Base-by-base conservation (phyloP, 2,797 vertebrate species). In the Anabacerthia variegaticeps region DNA sequence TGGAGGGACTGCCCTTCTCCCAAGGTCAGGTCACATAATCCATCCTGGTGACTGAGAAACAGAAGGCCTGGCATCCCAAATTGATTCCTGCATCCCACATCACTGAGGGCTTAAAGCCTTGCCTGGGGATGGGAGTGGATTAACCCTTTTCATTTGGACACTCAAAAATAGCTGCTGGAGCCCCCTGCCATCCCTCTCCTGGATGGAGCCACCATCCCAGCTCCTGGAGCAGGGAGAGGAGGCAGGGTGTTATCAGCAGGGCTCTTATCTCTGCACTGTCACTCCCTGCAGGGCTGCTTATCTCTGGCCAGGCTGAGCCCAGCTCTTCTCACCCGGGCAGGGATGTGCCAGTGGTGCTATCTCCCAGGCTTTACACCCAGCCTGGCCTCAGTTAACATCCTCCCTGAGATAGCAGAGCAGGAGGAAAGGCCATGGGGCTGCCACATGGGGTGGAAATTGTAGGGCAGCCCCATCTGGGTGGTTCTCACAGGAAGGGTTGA, bases 141-240 rank as follows among this genome's bases (percentile, higher is more conserved):
- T 85, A 89, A 89, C 66, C 78, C 48, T 61, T 82, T 71, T 76
- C 8, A n/a, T 11, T 7, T 43, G 44, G 44, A 21, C 11, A 37
- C 83, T 83, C 89, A 65, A 93, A 96, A 96, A 95, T 89, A 96
- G 58, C 92, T 44, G 7, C 87, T 27, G 52, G 39, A 41, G 81
- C 21, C 68, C 59, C 3, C 28, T 21, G 1, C 69, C 5, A 0
- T 30, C 44, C 12, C 20, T 37, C 5, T 19, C 16, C 67, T 18
- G 73, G 51, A 65, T 27, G 36, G 2, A 0, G 3, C 37, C 24
- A 39, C 58, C 23, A 2, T 32, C 55, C 89, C 89, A 55, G 67
- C 89, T 65, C 54, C 6, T 52, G 94, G 92, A 71, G 77, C 80
- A 52, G 76, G 91, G 82, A 79, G 66, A 69, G 32, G 17, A 90